A percentile compares a stretch with the other conserved stretches of the same genome.
These are phyloP conservation scores for Elmis aenea DNA, from an alignment of 2,888 invertebrate genomes.

Conservation along the genomic window DNA sequence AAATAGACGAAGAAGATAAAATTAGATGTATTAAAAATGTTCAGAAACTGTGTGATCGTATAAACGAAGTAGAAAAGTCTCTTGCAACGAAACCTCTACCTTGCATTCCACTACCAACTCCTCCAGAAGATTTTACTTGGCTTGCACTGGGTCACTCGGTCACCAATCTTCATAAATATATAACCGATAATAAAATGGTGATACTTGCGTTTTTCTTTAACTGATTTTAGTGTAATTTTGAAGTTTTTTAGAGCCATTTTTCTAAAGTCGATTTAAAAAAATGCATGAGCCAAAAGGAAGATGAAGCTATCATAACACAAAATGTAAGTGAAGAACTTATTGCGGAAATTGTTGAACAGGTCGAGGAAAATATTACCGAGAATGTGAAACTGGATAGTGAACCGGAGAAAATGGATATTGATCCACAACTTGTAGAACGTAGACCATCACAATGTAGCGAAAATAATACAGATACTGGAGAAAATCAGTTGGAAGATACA, in stretches of 20 bases:
- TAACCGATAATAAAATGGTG: constrained; percentile 55
- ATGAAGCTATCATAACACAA: constrained; percentile 16
- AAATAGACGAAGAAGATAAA: constrained; percentile 53
- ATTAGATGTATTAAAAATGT: constrained; percentile 56
- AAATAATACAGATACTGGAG: constrained; percentile 26
- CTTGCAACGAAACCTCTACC: constrained; percentile 52
- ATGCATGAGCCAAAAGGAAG: constrained; percentile 37
- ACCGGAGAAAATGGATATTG: too few species aligned
- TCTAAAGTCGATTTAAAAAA: constrained; percentile 42
- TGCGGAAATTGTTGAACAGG: constrained; percentile 19
- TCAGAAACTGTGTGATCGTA: constrained; percentile 51
- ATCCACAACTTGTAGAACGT: constrained; percentile 32
- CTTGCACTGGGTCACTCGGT: constrained; percentile 61
- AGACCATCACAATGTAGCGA: constrained; percentile 42
- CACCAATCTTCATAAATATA: constrained; percentile 59
- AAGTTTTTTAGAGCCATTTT: constrained; percentile 39
- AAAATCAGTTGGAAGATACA: constrained; percentile 38
- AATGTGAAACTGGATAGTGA: constrained; percentile 43
- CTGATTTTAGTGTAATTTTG: neutral
- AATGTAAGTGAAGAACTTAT: constrained; percentile 18
- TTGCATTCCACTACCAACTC: constrained; percentile 55
- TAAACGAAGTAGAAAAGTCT: constrained; percentile 52
- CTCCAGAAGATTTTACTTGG: constrained; percentile 60
- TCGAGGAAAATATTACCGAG: constrained; percentile 14
- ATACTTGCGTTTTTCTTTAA: constrained; percentile 8